Evolutionary conservation across 2,113 vertebrate genomes (phyloP).

Genomic region (Eurystomus gularis): DNA sequence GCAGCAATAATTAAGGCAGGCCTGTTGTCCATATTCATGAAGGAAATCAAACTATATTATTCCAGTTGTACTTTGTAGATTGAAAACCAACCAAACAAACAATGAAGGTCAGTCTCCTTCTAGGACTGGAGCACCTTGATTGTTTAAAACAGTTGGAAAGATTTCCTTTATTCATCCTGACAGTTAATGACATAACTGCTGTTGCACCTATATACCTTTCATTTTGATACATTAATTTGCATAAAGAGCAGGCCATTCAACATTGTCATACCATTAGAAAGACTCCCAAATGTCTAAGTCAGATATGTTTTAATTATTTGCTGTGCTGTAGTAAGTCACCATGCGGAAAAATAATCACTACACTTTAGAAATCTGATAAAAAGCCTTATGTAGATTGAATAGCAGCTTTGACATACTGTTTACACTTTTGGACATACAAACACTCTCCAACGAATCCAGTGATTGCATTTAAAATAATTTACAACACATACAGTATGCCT

Average conservation of each 20-base stretch:
- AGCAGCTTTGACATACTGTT: not conserved
- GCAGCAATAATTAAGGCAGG: not conserved
- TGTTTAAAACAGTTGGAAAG: not conserved
- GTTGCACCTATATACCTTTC: not conserved
- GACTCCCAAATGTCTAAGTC: not conserved
- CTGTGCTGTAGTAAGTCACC: not conserved
- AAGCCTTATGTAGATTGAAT: not conserved
- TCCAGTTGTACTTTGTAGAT: not conserved
- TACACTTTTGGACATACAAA: not conserved
- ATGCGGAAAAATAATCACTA: not conserved
- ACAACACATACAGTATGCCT: no score
- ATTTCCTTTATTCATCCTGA: not conserved
- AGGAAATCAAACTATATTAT: not conserved
- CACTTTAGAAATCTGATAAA: not conserved
- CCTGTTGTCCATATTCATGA: not conserved
- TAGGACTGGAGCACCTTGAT: not conserved
- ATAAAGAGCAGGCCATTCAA: not conserved
- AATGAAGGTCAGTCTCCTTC: not conserved
- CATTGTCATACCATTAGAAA: not conserved
- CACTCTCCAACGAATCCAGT: not conserved
- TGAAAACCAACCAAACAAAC: not conserved
- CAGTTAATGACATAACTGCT: accelerated
- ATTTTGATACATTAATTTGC: not conserved
- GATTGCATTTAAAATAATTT: not conserved
- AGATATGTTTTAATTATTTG: not conserved